phyloP scores from a whole-genome alignment of 2,888 invertebrate genomes.

The Dolichopus griseipennis region DNA sequence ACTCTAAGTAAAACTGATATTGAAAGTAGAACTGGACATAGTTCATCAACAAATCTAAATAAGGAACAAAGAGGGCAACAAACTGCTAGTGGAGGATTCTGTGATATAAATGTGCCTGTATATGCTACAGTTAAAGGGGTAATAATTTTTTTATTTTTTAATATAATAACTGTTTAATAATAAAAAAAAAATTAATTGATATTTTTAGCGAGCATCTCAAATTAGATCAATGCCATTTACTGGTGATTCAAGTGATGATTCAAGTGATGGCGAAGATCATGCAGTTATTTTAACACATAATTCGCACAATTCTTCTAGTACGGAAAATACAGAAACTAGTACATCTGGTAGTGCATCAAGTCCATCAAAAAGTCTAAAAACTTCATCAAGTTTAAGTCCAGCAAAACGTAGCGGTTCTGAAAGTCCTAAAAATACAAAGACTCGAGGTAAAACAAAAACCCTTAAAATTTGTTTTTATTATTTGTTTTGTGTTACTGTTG shows the following conservation, averaged over 20 bases:
- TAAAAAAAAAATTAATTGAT: slow-evolving; percentile 11
- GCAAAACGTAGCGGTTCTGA: slow-evolving; percentile 77
- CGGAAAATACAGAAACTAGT: slow-evolving; percentile 52
- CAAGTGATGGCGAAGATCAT: slow-evolving; percentile 80
- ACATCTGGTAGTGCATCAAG: slow-evolving; percentile 61
- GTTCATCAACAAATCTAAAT: slow-evolving; percentile 26
- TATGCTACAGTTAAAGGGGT: slow-evolving; percentile 94
- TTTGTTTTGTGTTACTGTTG: slow-evolving; percentile 4
- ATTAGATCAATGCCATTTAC: slow-evolving; percentile 93
- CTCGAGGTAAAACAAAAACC: slow-evolving; percentile 52
- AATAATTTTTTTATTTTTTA: slow-evolving; percentile 29
- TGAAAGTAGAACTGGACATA: slow-evolving; percentile 31
- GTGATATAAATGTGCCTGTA: slow-evolving; percentile 86
- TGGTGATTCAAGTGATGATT: slow-evolving; percentile 91
- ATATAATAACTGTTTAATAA: neutral
- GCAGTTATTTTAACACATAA: slow-evolving; percentile 43
- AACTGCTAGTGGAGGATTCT: slow-evolving; percentile 65
- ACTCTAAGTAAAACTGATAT: slow-evolving; percentile 22
- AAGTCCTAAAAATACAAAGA: slow-evolving; percentile 64
- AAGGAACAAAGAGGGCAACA: slow-evolving; percentile 32
- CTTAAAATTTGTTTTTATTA: too few species aligned
- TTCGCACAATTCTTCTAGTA: slow-evolving; percentile 44
- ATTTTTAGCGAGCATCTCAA: slow-evolving; percentile 74
- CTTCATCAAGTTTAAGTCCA: slow-evolving; percentile 74
- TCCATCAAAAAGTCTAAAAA: slow-evolving; percentile 78